Percentiles rank a stretch among this genome's conserved stretches.
These are phyloP conservation scores for Podarcis cretensis DNA, from an alignment of 2,113 vertebrate genomes.

Conservation along the genomic window DNA sequence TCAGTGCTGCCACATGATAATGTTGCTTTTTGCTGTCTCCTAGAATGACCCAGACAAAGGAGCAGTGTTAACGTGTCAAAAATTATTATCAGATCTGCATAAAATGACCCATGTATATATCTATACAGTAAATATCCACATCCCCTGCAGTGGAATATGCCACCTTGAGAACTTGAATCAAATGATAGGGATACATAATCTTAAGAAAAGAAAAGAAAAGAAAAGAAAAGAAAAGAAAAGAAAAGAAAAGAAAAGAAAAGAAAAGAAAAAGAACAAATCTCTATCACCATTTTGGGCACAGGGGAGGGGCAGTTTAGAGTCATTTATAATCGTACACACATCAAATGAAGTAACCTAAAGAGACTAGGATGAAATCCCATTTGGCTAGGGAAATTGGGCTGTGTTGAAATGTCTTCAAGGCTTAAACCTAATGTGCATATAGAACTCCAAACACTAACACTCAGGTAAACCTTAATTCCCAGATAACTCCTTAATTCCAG, in stretches of 20 bases:
- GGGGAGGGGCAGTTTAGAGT: neutral
- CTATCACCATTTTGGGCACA: neutral
- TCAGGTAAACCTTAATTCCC: conserved; percentile 60
- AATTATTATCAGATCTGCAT: neutral
- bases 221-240: no score
- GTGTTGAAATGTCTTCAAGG: conserved; percentile 48
- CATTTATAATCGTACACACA: neutral
- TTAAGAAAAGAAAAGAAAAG: neutral
- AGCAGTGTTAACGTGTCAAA: neutral
- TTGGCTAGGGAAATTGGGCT: conserved; percentile 24
- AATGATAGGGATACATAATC: neutral
- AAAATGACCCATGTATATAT: neutral
- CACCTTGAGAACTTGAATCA: neutral
- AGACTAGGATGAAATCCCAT: conserved; percentile 42
- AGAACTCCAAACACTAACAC: conserved; percentile 27
- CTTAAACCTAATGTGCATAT: conserved; percentile 39
- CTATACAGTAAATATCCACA: neutral
- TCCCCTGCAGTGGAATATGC: neutral
- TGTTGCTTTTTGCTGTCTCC: neutral
- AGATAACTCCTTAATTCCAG: conserved; percentile 47
- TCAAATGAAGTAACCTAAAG: neutral
- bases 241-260: neutral
- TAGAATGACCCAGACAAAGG: neutral
- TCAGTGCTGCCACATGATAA: neutral
- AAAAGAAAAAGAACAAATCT: no score